Evolutionary conservation across 2,113 vertebrate genomes (phyloP).

Genomic region (Xerus inauris): DNA sequence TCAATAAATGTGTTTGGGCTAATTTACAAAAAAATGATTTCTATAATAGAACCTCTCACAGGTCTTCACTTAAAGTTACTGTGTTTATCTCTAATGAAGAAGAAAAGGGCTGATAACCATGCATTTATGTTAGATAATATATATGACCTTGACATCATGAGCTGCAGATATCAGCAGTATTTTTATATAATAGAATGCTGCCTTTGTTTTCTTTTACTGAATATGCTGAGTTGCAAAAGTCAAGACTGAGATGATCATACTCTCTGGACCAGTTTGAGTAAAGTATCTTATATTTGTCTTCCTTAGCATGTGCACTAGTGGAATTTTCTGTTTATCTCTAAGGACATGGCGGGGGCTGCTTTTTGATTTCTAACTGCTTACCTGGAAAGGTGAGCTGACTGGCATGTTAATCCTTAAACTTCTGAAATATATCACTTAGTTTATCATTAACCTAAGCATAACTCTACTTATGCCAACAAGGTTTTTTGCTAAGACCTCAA

Average conservation of each 20-base stretch:
- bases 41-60: neutral
- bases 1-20: neutral
- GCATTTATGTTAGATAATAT: neutral
- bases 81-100: neutral
- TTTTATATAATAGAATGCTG: slow-evolving; percentile 12
- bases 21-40: slow-evolving; percentile 30
- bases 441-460: neutral
- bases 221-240: neutral
- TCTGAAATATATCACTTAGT: slow-evolving; percentile 39
- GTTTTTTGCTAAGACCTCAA: neutral
- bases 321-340: slow-evolving; percentile 32
- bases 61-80: neutral
- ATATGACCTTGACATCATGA: neutral
- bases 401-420: slow-evolving; percentile 40
- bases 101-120: neutral
- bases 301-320: neutral
- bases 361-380: slow-evolving; percentile 39
- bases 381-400: neutral
- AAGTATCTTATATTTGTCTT: slow-evolving; percentile 1
- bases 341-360: slow-evolving; percentile 31
- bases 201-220: slow-evolving; percentile 1
- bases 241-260: slow-evolving; percentile 11
- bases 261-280: neutral
- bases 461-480: neutral
- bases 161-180: neutral